phyloP scores from a whole-genome alignment of 2,888 invertebrate species.

The Mallateleia sp. region DNA sequence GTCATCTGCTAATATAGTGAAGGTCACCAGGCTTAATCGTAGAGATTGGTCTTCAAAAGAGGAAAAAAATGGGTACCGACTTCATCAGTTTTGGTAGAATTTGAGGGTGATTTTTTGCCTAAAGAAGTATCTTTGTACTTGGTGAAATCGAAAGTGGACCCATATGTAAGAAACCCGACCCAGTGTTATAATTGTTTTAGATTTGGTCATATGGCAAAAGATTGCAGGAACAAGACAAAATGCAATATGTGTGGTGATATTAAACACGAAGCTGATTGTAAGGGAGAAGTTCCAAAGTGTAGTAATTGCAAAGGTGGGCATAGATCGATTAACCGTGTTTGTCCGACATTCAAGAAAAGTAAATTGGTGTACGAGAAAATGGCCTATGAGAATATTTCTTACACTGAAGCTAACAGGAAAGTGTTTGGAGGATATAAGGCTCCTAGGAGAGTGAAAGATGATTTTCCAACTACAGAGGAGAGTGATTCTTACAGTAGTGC shows the following conservation, averaged over 20 bases:
- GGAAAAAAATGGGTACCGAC: conserved; percentile 10
- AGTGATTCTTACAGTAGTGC: background rate
- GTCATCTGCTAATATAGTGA: background rate
- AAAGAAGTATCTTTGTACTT: conserved; percentile 11
- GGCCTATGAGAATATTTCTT: conserved; percentile 35
- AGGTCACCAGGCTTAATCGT: conserved; percentile 9
- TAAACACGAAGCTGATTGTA: background rate
- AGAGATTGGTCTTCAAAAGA: background rate
- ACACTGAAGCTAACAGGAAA: background rate
- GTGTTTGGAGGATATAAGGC: background rate
- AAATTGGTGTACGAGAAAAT: conserved; percentile 15
- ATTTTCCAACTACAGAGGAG: conserved; percentile 8
- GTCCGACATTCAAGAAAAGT: background rate
- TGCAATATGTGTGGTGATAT: conserved; percentile 21
- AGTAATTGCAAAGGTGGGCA: conserved; percentile 28
- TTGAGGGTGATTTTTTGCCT: conserved; percentile 13
- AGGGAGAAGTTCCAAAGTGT: conserved; percentile 1
- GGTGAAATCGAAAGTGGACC: conserved; percentile 16
- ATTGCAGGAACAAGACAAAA: conserved; percentile 15
- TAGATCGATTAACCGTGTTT: background rate
- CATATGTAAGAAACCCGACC: conserved; percentile 23
- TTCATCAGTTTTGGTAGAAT: background rate
- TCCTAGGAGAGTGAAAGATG: background rate
- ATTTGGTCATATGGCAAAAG: conserved; percentile 32
- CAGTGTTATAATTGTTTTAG: conserved; percentile 37